Evolutionary conservation across 2,113 vertebrate genomes (phyloP).

Genomic region (Calidris pugnax): DNA sequence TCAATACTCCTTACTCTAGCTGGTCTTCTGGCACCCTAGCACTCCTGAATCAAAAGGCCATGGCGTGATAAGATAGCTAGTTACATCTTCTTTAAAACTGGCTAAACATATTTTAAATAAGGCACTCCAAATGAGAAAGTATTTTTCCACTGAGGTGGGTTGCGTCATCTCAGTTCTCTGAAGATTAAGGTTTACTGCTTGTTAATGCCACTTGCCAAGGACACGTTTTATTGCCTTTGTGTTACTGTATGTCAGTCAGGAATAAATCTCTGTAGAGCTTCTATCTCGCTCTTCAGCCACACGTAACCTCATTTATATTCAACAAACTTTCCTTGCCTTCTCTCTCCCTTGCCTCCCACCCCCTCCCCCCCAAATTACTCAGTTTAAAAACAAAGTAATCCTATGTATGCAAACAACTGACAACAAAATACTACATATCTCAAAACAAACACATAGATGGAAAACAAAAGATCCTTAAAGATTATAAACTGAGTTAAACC

Average conservation of each 20-base stretch:
- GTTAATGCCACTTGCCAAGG: slow-evolving; percentile 65
- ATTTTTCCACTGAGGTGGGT: background rate
- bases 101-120: slow-evolving; percentile 9
- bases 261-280: slow-evolving; percentile 70
- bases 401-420: background rate
- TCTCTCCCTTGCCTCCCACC: slow-evolving; percentile 26
- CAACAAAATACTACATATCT: background rate
- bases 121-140: background rate
- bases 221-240: slow-evolving; percentile 64
- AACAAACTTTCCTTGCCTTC: slow-evolving; percentile 68
- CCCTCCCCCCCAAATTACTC: background rate
- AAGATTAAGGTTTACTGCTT: slow-evolving; percentile 44
- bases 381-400: background rate
- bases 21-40: background rate
- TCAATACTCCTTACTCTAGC: background rate
- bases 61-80: background rate
- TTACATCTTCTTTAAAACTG: background rate
- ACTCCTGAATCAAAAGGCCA: background rate
- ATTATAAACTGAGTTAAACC: background rate
- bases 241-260: slow-evolving; percentile 67
- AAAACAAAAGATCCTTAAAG: background rate
- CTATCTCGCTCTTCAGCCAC: slow-evolving; percentile 66
- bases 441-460: background rate
- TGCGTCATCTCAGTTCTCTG: background rate
- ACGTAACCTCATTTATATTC: slow-evolving; percentile 77